These are phyloP conservation scores for Lepus americanus DNA, from an alignment of 2,113 vertebrate species.

Conservation along the genomic window DNA sequence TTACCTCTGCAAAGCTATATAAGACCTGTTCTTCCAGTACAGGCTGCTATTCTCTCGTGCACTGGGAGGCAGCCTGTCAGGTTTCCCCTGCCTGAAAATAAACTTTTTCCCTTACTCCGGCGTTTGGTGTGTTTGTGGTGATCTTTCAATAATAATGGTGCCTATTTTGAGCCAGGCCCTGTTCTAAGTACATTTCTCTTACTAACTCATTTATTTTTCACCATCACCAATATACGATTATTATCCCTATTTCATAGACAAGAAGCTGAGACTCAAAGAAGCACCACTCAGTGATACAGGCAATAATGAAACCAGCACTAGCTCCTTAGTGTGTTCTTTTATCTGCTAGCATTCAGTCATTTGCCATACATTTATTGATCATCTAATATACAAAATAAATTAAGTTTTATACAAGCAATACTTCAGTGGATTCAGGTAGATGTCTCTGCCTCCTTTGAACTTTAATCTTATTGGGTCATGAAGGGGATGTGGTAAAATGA, in stretches of 20 bases:
- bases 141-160: neutral
- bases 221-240: neutral
- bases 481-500: too few relatives aligned
- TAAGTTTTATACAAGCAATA: neutral
- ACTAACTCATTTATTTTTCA: constrained; percentile 32
- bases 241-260: neutral
- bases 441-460: neutral
- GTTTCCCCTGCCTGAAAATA: too few relatives aligned
- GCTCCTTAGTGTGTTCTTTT: neutral
- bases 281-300: neutral
- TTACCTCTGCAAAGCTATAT: too few relatives aligned
- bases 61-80: too few relatives aligned
- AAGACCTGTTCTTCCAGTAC: too few relatives aligned
- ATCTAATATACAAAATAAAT: neutral
- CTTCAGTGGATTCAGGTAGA: neutral
- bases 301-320: neutral
- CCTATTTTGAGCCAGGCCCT: neutral
- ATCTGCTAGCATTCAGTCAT: neutral
- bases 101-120: too few relatives aligned
- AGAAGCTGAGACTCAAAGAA: neutral
- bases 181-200: neutral
- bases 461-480: neutral
- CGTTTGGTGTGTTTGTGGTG: too few relatives aligned
- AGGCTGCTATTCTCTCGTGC: too few relatives aligned
- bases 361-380: neutral